Base-by-base conservation (phyloP, 2,797 vertebrate genomes). In the Melanotaenia trifasciata region DNA sequence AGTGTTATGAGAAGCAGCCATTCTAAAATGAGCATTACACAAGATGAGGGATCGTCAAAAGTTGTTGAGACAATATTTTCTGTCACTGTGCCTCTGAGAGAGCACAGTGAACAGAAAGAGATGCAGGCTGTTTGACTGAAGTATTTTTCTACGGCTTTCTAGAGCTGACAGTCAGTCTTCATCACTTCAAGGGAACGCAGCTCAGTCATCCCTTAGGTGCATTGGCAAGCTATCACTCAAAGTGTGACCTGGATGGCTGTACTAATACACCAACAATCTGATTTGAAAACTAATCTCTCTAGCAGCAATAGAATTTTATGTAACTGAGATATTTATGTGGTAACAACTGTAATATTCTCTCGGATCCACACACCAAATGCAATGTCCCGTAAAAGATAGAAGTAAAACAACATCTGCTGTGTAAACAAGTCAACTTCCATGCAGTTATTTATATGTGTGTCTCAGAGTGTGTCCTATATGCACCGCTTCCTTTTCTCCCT, bases 201-300 rank as follows among this genome's bases (percentile, higher is more conserved):
- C 85, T 87, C 83, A 71, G 74, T 81, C 85, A 73, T 81, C 83
- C 81, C 87, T 67, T 69, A 73, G 89, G 86, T 87, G 74, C 78
- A 70, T 59, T 82, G 87, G 90, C 82, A 78, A 83, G 76, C 80
- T 16, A 89, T 90, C 87, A 89, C 81, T 91, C 89, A 90, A 76
- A 65, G 64, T 26, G 56, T 81, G 71, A 84, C 83, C 63, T 78
- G 80, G 70, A 80, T 78, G 74, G 78, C 77, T 85, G 69, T 56
- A 22, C 65, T 86, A 84, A 83, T 78, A 79, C 74, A 50, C 65
- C 75, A 35, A 28, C 72, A 80, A 76, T 71, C 76, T 78, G 73
- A 81, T 90, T 88, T 80, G 67, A 47, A 63, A n/a, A 54, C 76
- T 77, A 74, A 85, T 83, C 79, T 84, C 73, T 73, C 58, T 67